Evolutionary conservation across 2,113 vertebrate species (phyloP).

Genomic region (Reinhardtius hippoglossoides): DNA sequence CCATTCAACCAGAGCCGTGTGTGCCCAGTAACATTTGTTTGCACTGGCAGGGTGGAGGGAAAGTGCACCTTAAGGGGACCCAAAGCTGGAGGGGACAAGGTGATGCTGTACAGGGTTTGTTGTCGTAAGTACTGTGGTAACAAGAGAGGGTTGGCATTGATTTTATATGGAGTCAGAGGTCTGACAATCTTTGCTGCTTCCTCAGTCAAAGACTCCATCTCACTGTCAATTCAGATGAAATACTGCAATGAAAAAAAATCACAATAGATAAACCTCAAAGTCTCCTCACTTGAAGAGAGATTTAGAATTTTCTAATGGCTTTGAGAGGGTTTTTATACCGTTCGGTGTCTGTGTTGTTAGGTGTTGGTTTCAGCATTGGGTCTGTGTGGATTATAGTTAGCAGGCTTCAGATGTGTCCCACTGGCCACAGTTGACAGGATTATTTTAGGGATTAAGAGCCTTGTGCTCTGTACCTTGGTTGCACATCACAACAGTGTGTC

Average conservation of each 20-base stretch:
- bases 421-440: constrained; percentile 74
- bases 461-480: constrained; percentile 69
- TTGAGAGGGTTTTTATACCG: constrained; percentile 23
- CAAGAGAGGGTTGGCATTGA: constrained; percentile 2
- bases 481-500: constrained; percentile 54
- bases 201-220: background rate
- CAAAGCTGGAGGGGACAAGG: constrained; percentile 22
- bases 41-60: background rate
- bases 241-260: background rate
- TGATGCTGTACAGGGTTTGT: constrained; percentile 25
- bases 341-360: constrained; percentile 43
- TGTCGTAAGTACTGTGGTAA: constrained; percentile 28
- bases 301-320: constrained; percentile 18
- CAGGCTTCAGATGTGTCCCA: constrained; percentile 75
- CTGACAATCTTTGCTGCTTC: constrained; percentile 10
- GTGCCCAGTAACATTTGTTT: constrained; percentile 28
- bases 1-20: constrained; percentile 25
- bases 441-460: constrained; percentile 80
- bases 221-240: background rate
- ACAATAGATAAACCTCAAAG: constrained; percentile 1
- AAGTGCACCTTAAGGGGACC: constrained; percentile 11
- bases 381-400: constrained; percentile 73
- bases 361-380: constrained; percentile 57
- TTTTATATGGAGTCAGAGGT: constrained; percentile 18
- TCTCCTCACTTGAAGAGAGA: background rate